Base-by-base conservation (phyloP, 2,113 vertebrate genomes). In the Sceloporus undulatus region DNA sequence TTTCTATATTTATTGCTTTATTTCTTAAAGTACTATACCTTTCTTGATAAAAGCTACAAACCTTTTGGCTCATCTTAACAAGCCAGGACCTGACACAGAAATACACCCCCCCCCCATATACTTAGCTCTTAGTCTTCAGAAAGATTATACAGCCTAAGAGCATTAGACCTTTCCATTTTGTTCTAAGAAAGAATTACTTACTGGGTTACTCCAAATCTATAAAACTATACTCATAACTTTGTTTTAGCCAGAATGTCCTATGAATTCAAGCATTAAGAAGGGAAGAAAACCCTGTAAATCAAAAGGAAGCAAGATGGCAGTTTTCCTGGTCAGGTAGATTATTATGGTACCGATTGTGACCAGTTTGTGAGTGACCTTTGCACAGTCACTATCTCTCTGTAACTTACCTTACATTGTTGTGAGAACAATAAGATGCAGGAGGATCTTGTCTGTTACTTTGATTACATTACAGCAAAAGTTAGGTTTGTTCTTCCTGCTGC, bases 401-500 rank as follows among this genome's bases (percentile, higher is more conserved):
- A 16, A 62, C 59, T 62, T 62, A 62, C 59, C 59, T 62, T 62
- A 62, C 59, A 62, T 14, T 18, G 59, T 62, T 62, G 59, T 62
- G 18, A 62, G 59, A 62, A 62, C 7, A 48, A 48, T 48, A 48
- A 48, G 48, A 48, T 48, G 48, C 48, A 48, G 48, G 59, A 62
- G 11, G 11, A 62, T 62, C 59, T 62, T 62, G 59, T 4, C 2
- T 62, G 59, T 18, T 62, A 62, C 59, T 4, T 62, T 62, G 56
- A 59, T 6, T 16, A 59, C 56, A 5, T 59, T 59, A 13, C 13
- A 62, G 11, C 59, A 62, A 62, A 62, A 62, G 16, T 62, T 90
- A 65, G 91, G 54, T 68, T 90, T 86, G 88, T 19, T 62, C 59
- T 62, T 18, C 59, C 70, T 80, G 78, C 85, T 84, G 38, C 0